phyloP scores from a whole-genome alignment of 1,140 invertebrate genomes.

The Achatina immaculata region DNA sequence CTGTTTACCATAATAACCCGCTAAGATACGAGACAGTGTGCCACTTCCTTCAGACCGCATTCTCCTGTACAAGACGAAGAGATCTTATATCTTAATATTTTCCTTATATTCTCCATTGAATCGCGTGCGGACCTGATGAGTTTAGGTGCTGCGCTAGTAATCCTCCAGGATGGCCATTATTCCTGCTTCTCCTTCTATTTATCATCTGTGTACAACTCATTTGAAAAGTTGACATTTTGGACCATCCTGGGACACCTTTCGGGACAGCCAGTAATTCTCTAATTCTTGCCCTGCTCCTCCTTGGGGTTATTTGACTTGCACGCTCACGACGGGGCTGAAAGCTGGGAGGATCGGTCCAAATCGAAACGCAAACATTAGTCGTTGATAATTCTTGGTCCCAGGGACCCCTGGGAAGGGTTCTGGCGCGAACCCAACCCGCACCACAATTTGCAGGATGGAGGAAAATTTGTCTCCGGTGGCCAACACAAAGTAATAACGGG shows the following conservation, averaged over 20 bases:
- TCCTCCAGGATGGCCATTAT: conserved; percentile 28
- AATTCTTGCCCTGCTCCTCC: conserved; percentile 26
- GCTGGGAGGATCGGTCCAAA: not conserved
- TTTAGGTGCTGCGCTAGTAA: conserved; percentile 24
- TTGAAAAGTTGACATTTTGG: conserved; percentile 37
- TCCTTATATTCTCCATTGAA: not conserved
- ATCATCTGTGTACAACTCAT: conserved; percentile 37
- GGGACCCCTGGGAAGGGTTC: conserved; percentile 19
- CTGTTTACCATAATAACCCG: no score
- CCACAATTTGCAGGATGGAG: conserved; percentile 28
- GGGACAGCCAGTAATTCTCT: conserved; percentile 23
- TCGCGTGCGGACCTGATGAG: conserved; percentile 24
- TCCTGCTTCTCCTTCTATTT: conserved; percentile 33
- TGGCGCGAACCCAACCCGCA: conserved; percentile 32
- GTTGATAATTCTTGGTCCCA: conserved; percentile 20
- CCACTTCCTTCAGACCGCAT: no score
- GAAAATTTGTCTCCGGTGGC: conserved; percentile 33
- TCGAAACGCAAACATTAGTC: conserved; percentile 35
- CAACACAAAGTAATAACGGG: conserved; percentile 26
- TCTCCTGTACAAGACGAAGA: no score
- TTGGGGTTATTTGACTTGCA: conserved; percentile 34
- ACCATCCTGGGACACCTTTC: conserved; percentile 29
- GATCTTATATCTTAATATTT: not conserved
- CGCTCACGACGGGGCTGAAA: conserved; percentile 24
- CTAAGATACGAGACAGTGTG: no score